Evolutionary conservation across 2,113 vertebrate species (phyloP), one percentile per base, ranked within the genome.

Genomic region (Caretta caretta): DNA sequence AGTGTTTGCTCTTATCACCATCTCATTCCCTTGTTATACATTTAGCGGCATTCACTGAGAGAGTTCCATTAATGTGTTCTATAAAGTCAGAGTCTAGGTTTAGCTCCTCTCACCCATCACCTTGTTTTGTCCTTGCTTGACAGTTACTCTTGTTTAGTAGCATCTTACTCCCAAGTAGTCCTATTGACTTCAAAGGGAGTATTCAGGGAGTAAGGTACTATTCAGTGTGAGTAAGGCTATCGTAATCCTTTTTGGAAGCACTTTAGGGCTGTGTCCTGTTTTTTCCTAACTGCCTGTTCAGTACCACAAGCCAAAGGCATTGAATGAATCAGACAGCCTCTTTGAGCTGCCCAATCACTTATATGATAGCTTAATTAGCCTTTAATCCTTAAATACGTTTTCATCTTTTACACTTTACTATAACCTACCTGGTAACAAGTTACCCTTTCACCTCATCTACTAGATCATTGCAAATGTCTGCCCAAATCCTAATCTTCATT

Each of bases 401-500:
- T 76, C 42, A 5, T 86, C 92, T 42, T 46, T 57, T 50, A 49
- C 72, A 49, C 8, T 53, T 3, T 31, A 72, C 69, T 80, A 72
- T 89, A 96, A 69, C 31, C 35, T 80, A 12, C 35, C 54, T 89
- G 12, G 38, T 42, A 89, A 87, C 20, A 93, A 84, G n/a, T 88
- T 89, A 84, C 51, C 90, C 48, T 87, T 93, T 85, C 16, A 76
- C 24, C 10, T 86, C 65, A 56, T 62, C 90, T 93, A 29, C 69
- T 65, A 59, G 72, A 38, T 5, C 29, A 92, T 31, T 92, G 2
- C 72, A 95, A 96, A 89, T 86, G 31, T 51, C 81, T 92, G 86
- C 87, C 35, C 10, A 96, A 89, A 95, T 88, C 80, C 93, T 93
- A 89, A 82, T 6, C 86, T 94, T 95, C 38, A 86, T 51, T 42